phyloP scores from a whole-genome alignment of 1,140 invertebrate species.

The Lucilia sericata region DNA sequence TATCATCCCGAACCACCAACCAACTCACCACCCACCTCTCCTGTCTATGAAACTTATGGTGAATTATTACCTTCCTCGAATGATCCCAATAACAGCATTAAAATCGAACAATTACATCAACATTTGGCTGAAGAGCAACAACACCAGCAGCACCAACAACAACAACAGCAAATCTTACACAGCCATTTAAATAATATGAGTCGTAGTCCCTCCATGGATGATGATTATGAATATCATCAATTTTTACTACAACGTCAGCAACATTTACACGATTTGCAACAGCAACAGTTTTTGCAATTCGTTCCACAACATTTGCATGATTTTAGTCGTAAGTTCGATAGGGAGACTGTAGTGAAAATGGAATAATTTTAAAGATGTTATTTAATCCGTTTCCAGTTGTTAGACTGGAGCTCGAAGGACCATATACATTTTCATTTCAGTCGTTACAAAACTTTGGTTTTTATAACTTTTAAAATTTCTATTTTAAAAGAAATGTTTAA shows the following conservation, averaged over 20 bases:
- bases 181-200: slow-evolving; percentile 21
- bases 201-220: slow-evolving; percentile 42
- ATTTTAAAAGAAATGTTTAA: too few relatives aligned
- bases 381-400: too few relatives aligned
- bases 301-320: slow-evolving; percentile 58
- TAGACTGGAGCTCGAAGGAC: too few relatives aligned
- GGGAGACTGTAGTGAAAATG: slow-evolving; percentile 64
- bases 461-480: too few relatives aligned
- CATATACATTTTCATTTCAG: too few relatives aligned
- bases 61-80: not conserved
- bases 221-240: slow-evolving; percentile 52
- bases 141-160: slow-evolving; percentile 40
- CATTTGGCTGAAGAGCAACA: slow-evolving; percentile 8
- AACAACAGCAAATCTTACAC: slow-evolving; percentile 37
- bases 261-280: slow-evolving; percentile 51
- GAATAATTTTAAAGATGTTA: slow-evolving; percentile 50
- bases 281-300: slow-evolving; percentile 48
- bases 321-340: slow-evolving; percentile 60
- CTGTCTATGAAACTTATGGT: slow-evolving; percentile 24
- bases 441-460: too few relatives aligned
- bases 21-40: slow-evolving; percentile 11
- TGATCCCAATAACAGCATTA: not conserved
- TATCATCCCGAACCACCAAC: slow-evolving; percentile 48
- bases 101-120: slow-evolving; percentile 36
- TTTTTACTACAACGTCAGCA: slow-evolving; percentile 62